phyloP scores from a whole-genome alignment of 1,140 invertebrate genomes.

The Drosophila cardini region DNA sequence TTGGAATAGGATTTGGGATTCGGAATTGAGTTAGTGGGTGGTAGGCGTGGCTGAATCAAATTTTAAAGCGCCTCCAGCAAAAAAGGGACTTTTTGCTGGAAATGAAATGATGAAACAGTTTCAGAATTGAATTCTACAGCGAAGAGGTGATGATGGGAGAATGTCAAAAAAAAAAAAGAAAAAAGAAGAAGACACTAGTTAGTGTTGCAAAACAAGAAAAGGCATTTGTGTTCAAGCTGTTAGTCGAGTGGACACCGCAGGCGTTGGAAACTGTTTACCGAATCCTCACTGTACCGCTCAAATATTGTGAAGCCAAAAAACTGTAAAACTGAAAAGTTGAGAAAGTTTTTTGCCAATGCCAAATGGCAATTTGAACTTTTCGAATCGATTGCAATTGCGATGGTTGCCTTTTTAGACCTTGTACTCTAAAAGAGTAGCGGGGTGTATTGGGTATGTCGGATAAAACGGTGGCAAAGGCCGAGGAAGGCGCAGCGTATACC shows the following conservation, averaged over 20 bases:
- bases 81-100: constrained; percentile 37
- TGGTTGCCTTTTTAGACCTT: constrained; percentile 33
- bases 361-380: constrained; percentile 70
- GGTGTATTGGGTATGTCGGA: too few species aligned
- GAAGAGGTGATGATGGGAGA: constrained; percentile 61
- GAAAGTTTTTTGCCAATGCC: constrained; percentile 50
- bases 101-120: constrained; percentile 59
- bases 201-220: constrained; percentile 23
- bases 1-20: constrained; percentile 15
- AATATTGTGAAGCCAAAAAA: constrained; percentile 33
- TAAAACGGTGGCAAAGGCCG: too few species aligned
- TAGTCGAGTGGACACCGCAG: constrained; percentile 10
- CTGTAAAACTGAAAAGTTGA: constrained; percentile 14
- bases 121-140: constrained; percentile 37
- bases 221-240: constrained; percentile 25
- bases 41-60: constrained; percentile 27
- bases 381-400: constrained; percentile 23
- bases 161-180: constrained; percentile 15
- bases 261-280: constrained; percentile 26
- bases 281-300: constrained; percentile 8
- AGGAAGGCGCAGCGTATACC: too few species aligned
- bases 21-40: background rate
- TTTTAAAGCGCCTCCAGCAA: constrained; percentile 42
- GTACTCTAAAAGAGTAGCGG: too few species aligned
- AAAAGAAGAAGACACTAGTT: constrained; percentile 19